Percentiles rank a stretch among this genome's conserved stretches.
These are phyloP conservation scores for Sinonovacula constricta DNA, from an alignment of 1,140 invertebrate species.

Conservation along the genomic window DNA sequence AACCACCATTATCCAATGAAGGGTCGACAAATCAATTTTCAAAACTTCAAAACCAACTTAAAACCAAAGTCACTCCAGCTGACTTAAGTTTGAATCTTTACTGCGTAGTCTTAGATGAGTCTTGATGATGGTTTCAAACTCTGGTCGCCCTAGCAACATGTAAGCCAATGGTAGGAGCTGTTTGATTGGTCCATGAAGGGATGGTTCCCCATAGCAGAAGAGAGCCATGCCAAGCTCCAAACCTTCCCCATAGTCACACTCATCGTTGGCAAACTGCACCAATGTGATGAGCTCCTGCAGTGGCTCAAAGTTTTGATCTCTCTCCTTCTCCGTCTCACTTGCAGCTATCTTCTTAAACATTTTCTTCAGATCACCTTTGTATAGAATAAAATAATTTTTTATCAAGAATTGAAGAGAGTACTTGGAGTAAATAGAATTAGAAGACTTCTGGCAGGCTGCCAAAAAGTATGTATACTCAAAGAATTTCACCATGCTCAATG, in stretches of 20 bases:
- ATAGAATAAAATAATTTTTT: no score
- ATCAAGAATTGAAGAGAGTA: no score
- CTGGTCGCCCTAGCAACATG: slow-evolving; percentile 85
- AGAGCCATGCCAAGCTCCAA: slow-evolving; percentile 92
- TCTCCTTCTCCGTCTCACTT: slow-evolving; percentile 81
- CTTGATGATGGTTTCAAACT: slow-evolving; percentile 87
- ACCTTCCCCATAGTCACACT: slow-evolving; percentile 95
- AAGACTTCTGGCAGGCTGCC: no score
- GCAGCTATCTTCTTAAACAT: slow-evolving; percentile 85
- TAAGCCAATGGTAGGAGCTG: slow-evolving; percentile 88
- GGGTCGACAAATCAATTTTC: no score
- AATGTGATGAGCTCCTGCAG: slow-evolving; percentile 82
- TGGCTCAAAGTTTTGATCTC: slow-evolving; percentile 82
- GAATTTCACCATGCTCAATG: no score
- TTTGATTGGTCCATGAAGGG: slow-evolving; percentile 83
- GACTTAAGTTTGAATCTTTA: slow-evolving; percentile 60
- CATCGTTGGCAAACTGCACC: slow-evolving; percentile 93
- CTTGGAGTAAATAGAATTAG: no score
- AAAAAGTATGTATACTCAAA: no score
- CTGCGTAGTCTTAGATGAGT: slow-evolving; percentile 84
- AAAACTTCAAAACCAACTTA: no score
- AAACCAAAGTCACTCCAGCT: slow-evolving; percentile 48
- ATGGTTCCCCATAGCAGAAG: slow-evolving; percentile 83
- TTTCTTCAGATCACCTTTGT: slow-evolving; percentile 85
- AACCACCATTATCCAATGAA: no score